These are phyloP conservation scores for Plutella xylostella DNA, from an alignment of 2,888 invertebrate species.

Conservation along the genomic window DNA sequence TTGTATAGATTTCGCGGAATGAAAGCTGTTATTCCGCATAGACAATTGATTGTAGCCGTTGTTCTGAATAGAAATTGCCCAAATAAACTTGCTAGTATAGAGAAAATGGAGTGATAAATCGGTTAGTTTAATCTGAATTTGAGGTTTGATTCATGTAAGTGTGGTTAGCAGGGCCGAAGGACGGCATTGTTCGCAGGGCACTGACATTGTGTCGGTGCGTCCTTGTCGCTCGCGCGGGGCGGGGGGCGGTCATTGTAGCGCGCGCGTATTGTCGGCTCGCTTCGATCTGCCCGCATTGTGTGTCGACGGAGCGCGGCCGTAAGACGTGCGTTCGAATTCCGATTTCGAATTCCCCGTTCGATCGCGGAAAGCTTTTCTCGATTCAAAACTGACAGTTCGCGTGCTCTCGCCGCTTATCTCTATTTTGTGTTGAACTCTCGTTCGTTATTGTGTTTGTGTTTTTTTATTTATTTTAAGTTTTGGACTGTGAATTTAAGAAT, in stretches of 20 bases:
- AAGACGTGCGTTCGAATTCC: constrained; percentile 36
- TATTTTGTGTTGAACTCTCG: constrained; percentile 31
- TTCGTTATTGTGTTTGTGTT: constrained; percentile 31
- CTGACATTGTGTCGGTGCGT: constrained; percentile 67
- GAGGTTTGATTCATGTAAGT: constrained; percentile 27
- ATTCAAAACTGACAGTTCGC: too few species aligned
- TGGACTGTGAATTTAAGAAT: constrained; percentile 40
- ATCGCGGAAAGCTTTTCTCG: constrained; percentile 4
- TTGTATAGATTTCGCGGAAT: constrained; percentile 63
- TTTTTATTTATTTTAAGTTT: constrained; percentile 12
- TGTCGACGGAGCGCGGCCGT: constrained; percentile 43
- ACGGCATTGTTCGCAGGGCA: constrained; percentile 66
- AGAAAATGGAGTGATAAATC: background rate
- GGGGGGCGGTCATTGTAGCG: constrained; percentile 65
- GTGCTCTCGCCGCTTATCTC: constrained; percentile 37
- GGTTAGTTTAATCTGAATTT: constrained; percentile 15
- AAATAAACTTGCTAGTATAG: constrained; percentile 22
- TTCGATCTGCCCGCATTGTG: constrained; percentile 70
- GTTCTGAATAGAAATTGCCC: constrained; percentile 30
- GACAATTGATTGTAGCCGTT: constrained; percentile 59
- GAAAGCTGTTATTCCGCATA: constrained; percentile 59
- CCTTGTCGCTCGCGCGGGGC: constrained; percentile 59
- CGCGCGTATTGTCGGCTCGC: constrained; percentile 66
- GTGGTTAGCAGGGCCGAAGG: constrained; percentile 34
- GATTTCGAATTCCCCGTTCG: too few species aligned